Conservation (phyloP, 2,797 vertebrate species). For the Gobionotothen gibberifrons region DNA sequence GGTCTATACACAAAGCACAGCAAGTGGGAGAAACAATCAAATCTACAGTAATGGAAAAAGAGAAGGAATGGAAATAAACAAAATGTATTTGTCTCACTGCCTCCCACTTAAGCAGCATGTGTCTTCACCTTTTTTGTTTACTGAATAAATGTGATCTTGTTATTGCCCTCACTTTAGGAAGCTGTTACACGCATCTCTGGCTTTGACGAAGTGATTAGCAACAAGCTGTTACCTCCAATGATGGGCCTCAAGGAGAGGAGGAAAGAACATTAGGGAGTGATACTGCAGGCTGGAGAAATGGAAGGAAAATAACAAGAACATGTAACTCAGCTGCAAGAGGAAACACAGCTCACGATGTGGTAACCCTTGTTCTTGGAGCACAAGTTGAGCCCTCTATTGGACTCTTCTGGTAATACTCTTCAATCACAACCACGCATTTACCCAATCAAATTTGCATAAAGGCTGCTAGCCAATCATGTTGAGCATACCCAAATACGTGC, state of each 20-base stretch:
- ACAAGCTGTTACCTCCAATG: slow-evolving; percentile 36
- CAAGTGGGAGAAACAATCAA: neutral
- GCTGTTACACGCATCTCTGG: slow-evolving; percentile 26
- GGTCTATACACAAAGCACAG: neutral
- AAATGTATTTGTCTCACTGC: neutral
- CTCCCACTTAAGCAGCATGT: slow-evolving; percentile 8
- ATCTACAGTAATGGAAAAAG: neutral
- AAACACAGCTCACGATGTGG: neutral
- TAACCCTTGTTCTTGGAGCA: too few relatives aligned
- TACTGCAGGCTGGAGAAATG: neutral
- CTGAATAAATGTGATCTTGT: slow-evolving; percentile 19
- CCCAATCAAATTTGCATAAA: too few relatives aligned
- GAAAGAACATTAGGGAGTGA: neutral
- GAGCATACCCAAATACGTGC: too few relatives aligned
- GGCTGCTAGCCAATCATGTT: too few relatives aligned
- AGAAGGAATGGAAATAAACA: neutral
- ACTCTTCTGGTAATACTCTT: too few relatives aligned
- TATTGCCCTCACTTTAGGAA: slow-evolving; percentile 26
- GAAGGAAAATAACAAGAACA: neutral
- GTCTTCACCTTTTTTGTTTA: slow-evolving; percentile 28
- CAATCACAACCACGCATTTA: too few relatives aligned
- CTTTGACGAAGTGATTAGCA: slow-evolving; percentile 60
- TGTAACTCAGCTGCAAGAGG: neutral
- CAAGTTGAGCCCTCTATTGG: too few relatives aligned
- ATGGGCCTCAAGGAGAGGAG: slow-evolving; percentile 21